phyloP scores from a whole-genome alignment of 37 sponge, comb jelly and placozoan genomes.

The Eunapius fragilis region DNA sequence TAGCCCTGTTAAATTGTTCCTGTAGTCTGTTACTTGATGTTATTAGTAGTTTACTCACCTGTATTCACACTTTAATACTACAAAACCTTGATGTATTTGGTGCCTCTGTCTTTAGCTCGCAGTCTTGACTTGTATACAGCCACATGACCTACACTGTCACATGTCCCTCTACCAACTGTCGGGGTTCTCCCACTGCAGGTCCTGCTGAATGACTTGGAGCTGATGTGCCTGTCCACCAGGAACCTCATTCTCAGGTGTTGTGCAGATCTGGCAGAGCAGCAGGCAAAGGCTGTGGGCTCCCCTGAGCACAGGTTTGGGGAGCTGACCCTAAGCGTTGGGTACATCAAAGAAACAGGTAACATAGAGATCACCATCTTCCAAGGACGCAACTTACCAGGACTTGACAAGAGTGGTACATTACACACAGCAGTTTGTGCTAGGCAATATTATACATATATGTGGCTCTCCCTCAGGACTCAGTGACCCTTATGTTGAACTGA shows the following conservation, averaged over 20 bases:
- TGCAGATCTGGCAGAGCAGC: conserved; percentile 33
- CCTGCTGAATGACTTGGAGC: conserved; percentile 1
- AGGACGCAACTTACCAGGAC: conserved; percentile 18
- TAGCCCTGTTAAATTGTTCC: too few relatives aligned
- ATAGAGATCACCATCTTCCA: conserved; percentile 27
- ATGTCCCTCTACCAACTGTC: too few relatives aligned
- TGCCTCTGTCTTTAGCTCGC: too few relatives aligned
- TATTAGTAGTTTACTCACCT: too few relatives aligned
- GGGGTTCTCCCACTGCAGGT: conserved; percentile 16
- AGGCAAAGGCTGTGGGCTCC: not conserved
- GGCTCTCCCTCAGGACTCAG: conserved; percentile 20
- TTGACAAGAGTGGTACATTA: conserved; percentile 24
- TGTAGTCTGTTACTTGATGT: too few relatives aligned
- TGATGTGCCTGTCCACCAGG: conserved; percentile 19
- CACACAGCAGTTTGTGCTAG: not conserved
- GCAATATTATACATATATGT: not conserved
- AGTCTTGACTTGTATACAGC: too few relatives aligned
- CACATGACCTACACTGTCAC: too few relatives aligned
- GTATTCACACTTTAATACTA: too few relatives aligned
- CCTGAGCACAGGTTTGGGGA: conserved; percentile 11
- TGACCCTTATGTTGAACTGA: conserved; percentile 44
- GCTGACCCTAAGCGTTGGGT: conserved; percentile 26
- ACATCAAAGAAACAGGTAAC: conserved; percentile 4
- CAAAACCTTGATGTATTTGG: too few relatives aligned
- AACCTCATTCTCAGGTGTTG: conserved; percentile 25